These are phyloP conservation scores for Belgica antarctica DNA, from an alignment of 2,888 invertebrate genomes.

Conservation along the genomic window DNA sequence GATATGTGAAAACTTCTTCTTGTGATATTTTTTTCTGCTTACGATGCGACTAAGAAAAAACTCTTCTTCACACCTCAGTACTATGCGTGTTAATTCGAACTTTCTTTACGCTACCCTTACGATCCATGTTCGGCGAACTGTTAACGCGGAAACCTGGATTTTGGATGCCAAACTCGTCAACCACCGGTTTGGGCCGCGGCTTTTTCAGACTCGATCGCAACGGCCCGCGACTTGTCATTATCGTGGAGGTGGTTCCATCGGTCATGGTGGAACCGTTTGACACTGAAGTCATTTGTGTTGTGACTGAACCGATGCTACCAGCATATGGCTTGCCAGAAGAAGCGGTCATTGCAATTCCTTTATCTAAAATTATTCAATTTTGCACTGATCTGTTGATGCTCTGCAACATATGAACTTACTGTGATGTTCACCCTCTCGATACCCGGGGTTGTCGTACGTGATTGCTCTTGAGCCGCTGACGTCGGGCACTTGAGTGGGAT, in stretches of 20 bases:
- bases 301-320: conserved; percentile 72
- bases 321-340: conserved; percentile 81
- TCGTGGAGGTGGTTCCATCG: conserved; percentile 46
- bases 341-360: conserved; percentile 81
- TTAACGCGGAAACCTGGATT: conserved; percentile 75
- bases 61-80: conserved; percentile 72
- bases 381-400: too few species aligned
- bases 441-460: conserved; percentile 84
- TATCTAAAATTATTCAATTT: conserved; percentile 36
- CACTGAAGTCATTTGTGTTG: conserved; percentile 68
- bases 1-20: not conserved
- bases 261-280: conserved; percentile 57
- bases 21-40: not conserved
- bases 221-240: conserved; percentile 56
- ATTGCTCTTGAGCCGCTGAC: conserved; percentile 62
- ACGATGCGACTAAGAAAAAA: not conserved
- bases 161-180: conserved; percentile 74
- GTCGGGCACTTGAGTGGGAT: conserved; percentile 68
- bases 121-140: conserved; percentile 76
- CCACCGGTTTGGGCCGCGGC: conserved; percentile 58
- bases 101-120: conserved; percentile 86
- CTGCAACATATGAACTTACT: not conserved
- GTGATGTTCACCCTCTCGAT: conserved; percentile 64
- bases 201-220: conserved; percentile 81
- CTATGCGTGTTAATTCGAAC: conserved; percentile 89